These are phyloP conservation scores for Julus scandinavius DNA, from an alignment of 2,888 invertebrate genomes.

Conservation along the genomic window DNA sequence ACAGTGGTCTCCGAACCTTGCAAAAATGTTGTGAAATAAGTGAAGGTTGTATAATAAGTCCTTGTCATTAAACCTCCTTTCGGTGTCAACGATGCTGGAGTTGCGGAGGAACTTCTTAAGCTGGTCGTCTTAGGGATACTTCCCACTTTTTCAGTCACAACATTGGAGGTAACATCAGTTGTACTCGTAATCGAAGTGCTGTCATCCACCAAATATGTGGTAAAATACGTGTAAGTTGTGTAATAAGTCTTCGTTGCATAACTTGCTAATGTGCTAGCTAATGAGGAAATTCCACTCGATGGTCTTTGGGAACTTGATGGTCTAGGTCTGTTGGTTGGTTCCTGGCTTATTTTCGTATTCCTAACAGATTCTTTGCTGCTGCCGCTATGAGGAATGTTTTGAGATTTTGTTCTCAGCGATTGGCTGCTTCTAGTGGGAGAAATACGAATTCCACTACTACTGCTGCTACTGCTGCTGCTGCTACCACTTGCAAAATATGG, in stretches of 20 bases:
- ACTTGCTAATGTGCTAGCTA: conserved; percentile 1
- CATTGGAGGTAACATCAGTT: conserved; percentile 74
- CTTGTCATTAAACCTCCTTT: conserved; percentile 58
- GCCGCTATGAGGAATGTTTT: conserved; percentile 46
- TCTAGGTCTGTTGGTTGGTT: neutral
- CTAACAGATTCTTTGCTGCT: neutral
- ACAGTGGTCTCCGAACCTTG: conserved; percentile 66
- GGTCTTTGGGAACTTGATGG: neutral
- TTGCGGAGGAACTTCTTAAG: neutral
- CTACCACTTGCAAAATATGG: conserved; percentile 32
- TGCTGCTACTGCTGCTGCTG: neutral
- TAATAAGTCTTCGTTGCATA: conserved; percentile 60
- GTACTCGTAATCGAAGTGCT: conserved; percentile 71
- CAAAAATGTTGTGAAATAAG: conserved; percentile 62
- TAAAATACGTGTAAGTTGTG: conserved; percentile 63
- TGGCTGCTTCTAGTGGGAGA: conserved; percentile 35
- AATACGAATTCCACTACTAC: neutral
- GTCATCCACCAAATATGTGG: conserved; percentile 63
- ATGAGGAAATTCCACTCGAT: neutral
- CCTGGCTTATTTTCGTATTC: conserved; percentile 28
- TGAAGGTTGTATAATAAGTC: conserved; percentile 63
- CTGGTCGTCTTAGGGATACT: conserved; percentile 40
- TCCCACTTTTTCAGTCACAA: conserved; percentile 51
- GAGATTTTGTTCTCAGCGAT: conserved; percentile 6
- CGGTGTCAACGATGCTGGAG: neutral